A percentile compares a stretch with the other conserved stretches of the same genome.
phyloP scores from a whole-genome alignment of 2,888 invertebrate species.

The Congeria kusceri region DNA sequence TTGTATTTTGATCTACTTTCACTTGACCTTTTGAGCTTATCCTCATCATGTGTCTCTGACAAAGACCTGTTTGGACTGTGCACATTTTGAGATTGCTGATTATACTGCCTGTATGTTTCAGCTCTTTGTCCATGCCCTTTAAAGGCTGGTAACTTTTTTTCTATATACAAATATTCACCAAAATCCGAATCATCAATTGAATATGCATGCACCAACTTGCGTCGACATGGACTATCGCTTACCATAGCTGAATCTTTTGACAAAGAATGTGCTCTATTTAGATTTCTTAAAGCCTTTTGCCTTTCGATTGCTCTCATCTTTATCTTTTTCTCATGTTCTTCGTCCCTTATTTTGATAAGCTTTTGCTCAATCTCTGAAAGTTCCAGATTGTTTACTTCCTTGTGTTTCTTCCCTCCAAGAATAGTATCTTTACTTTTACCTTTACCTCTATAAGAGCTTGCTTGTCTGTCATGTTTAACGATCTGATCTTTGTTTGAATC shows the following conservation, averaged over 20 bases:
- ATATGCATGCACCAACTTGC: no score
- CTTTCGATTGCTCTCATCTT: neutral
- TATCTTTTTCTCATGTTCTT: neutral
- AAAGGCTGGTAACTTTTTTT: no score
- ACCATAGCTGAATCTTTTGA: neutral
- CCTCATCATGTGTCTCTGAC: no score
- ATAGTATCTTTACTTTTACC: neutral
- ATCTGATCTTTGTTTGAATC: neutral
- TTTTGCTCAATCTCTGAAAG: neutral
- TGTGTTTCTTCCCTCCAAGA: neutral
- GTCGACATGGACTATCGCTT: no score
- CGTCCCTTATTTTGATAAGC: conserved; percentile 4
- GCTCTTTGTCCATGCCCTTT: no score
- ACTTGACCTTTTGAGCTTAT: no score
- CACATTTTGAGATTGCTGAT: no score
- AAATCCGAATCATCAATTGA: no score
- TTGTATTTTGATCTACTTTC: no score
- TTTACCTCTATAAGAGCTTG: neutral
- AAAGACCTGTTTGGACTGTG: no score
- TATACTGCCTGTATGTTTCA: no score
- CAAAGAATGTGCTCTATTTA: neutral
- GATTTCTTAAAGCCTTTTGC: neutral
- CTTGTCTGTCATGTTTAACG: conserved; percentile 14
- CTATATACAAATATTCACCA: no score
- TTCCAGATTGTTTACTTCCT: neutral